Evolutionary conservation across 2,888 invertebrate genomes (phyloP), one percentile per base, ranked within the genome.

Genomic region (Notodonta ziczac): DNA sequence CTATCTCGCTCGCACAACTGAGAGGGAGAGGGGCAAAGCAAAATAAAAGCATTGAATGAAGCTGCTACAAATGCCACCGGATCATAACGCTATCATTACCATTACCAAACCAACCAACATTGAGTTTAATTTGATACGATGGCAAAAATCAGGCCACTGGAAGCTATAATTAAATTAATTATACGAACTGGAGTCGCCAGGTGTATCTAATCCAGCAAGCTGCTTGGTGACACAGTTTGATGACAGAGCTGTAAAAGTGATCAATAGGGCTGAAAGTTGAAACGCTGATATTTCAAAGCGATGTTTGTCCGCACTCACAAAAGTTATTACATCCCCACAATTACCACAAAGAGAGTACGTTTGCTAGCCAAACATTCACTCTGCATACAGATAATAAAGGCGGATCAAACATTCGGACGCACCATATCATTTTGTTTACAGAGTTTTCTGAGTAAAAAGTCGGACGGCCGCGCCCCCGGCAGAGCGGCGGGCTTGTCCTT

Each of bases 351-450:
- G 83, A 80, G 81, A 85, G 83, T 83, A 78, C 84, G 86, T 88
- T 86, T 86, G 85, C 86, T 86, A 85, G 87, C 78, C 83, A 88
- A 90, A 91, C 87, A 90, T 86, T 86, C 81, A 74, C 83, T 88
- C 82, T 86, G 86, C 90, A 85, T 86, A 90, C 88, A 90, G 88
- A 91, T 90, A 91, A 90, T 93, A 91, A 92, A 93, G 90, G 86
- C 83, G 92, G 91, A 91, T 92, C 90, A 92, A 92, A 91, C 91
- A 92, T 91, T 92, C 88, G 89, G 87, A 89, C 88, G 87, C 82
- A 88, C 87, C 88, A 86, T 93, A 92, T 93, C 89, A 93, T 93
- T 91, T 92, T 93, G 93, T 93, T 93, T 93, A 93, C 93, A 87
- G 87, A 93, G 89, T 91, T 91, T 93, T 91, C 91, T 90, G 83